These are phyloP conservation scores for Bostrychus sinensis DNA, from an alignment of 2,113 vertebrate genomes.

Conservation along the genomic window DNA sequence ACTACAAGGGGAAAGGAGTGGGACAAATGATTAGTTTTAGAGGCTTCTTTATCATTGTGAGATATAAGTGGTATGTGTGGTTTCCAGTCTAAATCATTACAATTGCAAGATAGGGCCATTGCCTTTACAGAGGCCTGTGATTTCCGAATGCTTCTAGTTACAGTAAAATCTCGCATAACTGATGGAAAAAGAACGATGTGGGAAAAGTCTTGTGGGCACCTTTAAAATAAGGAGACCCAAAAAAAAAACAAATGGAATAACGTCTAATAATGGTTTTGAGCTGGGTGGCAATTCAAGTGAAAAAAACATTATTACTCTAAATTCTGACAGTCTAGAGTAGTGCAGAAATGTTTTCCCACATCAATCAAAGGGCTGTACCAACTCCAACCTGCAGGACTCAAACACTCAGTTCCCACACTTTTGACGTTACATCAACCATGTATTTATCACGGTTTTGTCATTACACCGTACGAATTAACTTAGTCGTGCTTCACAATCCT, in stretches of 20 bases:
- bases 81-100: too few species aligned
- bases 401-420: conserved; percentile 45
- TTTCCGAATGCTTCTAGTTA: too few species aligned
- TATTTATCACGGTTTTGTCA: conserved; percentile 63
- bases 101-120: too few species aligned
- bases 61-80: too few species aligned
- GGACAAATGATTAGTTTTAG: too few species aligned
- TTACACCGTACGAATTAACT: conserved; percentile 50
- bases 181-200: neutral
- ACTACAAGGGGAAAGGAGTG: too few species aligned
- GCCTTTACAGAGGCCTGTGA: too few species aligned
- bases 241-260: neutral
- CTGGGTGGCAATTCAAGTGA: neutral
- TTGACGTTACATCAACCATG: conserved; percentile 40
- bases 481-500: conserved; percentile 30
- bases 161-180: too few species aligned
- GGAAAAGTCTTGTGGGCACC: too few species aligned
- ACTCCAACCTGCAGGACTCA: conserved; percentile 26
- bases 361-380: conserved; percentile 23
- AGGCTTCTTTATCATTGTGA: too few species aligned
- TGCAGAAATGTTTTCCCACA: conserved; percentile 9
- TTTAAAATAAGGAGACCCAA: too few species aligned
- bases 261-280: neutral
- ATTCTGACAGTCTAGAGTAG: neutral
- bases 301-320: neutral